Conservation (phyloP, 2,113 vertebrate genomes). For the Oostethus manadensis region DNA sequence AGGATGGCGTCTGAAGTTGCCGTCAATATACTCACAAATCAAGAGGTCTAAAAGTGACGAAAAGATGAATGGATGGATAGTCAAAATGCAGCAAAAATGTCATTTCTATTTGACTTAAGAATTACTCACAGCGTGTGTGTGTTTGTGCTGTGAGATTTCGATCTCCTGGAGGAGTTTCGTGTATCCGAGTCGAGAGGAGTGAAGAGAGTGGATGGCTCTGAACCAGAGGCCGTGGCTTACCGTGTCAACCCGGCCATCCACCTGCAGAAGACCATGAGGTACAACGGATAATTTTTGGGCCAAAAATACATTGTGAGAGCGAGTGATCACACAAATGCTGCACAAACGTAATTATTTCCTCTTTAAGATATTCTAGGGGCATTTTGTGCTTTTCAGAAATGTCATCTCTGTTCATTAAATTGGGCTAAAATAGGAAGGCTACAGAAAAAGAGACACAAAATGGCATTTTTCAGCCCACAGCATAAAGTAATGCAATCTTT, state of each 20-base stretch:
- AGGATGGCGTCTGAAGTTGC: neutral
- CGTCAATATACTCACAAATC: neutral
- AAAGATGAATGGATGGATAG: too few species aligned
- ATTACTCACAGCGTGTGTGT: conserved; percentile 31
- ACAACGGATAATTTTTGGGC: conserved; percentile 2
- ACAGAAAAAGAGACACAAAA: too few species aligned
- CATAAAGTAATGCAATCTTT: too few species aligned
- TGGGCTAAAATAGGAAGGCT: too few species aligned
- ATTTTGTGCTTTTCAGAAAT: too few species aligned
- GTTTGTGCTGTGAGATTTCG: conserved; percentile 50
- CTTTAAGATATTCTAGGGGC: too few species aligned
- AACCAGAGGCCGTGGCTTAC: conserved; percentile 57
- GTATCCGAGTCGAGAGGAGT: conserved; percentile 57
- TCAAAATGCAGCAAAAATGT: neutral
- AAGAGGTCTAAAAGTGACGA: too few species aligned
- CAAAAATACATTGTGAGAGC: neutral
- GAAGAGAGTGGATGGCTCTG: conserved; percentile 60
- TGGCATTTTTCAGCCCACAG: too few species aligned
- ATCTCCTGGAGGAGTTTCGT: conserved; percentile 70
- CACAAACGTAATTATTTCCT: neutral
- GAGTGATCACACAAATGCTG: neutral
- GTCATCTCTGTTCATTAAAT: too few species aligned
- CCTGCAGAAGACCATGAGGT: conserved; percentile 56
- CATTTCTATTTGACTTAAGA: conserved; percentile 7
- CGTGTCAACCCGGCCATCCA: conserved; percentile 64